Conservation (phyloP, 2,113 vertebrate genomes). For the Alligator sinensis region DNA sequence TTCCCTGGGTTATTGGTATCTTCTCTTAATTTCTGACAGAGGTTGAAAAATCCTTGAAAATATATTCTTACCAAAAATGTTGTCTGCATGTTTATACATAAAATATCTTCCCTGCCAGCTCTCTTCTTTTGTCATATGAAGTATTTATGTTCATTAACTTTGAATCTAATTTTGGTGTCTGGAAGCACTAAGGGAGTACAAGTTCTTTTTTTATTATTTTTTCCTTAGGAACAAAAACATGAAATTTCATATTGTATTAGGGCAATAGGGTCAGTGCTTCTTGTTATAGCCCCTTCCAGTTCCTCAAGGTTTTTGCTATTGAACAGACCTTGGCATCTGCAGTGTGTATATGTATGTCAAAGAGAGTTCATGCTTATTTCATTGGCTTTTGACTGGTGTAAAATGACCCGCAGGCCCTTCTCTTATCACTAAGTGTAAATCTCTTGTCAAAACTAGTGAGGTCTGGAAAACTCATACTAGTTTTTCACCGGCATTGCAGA, state of each 20-base stretch:
- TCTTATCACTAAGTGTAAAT: neutral
- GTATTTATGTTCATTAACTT: constrained; percentile 32
- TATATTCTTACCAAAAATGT: constrained; percentile 26
- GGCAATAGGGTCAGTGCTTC: neutral
- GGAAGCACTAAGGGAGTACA: neutral
- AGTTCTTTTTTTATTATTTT: neutral
- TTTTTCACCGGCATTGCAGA: neutral
- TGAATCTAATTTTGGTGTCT: constrained; percentile 17
- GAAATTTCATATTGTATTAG: neutral
- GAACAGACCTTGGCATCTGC: neutral
- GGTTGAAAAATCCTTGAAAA: constrained; percentile 49
- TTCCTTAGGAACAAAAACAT: neutral
- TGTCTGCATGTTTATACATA: constrained; percentile 6
- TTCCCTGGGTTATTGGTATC: constrained; percentile 16
- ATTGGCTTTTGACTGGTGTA: neutral
- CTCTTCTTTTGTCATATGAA: constrained; percentile 10
- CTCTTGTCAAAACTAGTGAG: neutral
- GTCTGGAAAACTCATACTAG: neutral
- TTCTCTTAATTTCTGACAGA: constrained; percentile 44
- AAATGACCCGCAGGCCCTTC: neutral
- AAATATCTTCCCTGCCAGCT: constrained; percentile 1
- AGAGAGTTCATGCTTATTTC: neutral
- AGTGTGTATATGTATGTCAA: rapidly evolving
- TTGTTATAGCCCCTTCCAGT: neutral
- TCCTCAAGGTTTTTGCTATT: neutral